Percentiles rank a stretch among this genome's conserved stretches.
These are phyloP conservation scores for Pipistrellus pipistrellus DNA, from an alignment of 2,797 vertebrate genomes.

Conservation along the genomic window DNA sequence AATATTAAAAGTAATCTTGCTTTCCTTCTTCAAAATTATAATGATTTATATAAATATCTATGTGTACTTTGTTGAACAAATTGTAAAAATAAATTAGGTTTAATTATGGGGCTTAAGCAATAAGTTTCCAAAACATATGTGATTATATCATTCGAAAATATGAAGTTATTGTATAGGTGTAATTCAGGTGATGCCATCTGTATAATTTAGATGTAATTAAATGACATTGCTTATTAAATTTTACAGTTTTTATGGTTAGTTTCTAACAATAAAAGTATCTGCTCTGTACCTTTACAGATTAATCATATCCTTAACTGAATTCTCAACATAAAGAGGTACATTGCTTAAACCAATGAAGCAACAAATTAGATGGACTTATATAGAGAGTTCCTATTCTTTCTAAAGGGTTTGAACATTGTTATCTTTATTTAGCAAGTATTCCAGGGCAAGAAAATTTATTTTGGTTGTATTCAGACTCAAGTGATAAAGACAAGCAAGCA, in stretches of 20 bases:
- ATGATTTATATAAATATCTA: background rate
- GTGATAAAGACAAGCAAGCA: background rate
- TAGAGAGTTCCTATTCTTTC: slow-evolving; percentile 22
- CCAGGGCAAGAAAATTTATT: background rate
- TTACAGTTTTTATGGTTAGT: background rate
- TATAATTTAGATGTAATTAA: slow-evolving; percentile 2
- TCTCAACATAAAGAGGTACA: background rate
- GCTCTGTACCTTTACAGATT: background rate
- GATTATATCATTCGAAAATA: background rate
- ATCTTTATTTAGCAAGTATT: background rate
- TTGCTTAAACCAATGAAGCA: background rate
- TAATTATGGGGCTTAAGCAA: background rate
- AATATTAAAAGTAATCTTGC: background rate
- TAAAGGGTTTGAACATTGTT: background rate
- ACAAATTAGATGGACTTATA: background rate
- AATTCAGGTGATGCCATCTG: background rate
- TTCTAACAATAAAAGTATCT: slow-evolving; percentile 20
- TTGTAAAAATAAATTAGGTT: background rate
- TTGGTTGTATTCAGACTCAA: slow-evolving; percentile 23
- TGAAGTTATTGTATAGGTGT: background rate
- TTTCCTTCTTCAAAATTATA: slow-evolving; percentile 56
- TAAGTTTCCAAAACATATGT: background rate
- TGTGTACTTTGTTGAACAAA: slow-evolving; percentile 7
- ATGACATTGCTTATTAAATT: background rate
- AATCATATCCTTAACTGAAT: background rate